Evolutionary conservation across 1,140 invertebrate genomes (phyloP).

Genomic region (Aphelinus atriplicis): DNA sequence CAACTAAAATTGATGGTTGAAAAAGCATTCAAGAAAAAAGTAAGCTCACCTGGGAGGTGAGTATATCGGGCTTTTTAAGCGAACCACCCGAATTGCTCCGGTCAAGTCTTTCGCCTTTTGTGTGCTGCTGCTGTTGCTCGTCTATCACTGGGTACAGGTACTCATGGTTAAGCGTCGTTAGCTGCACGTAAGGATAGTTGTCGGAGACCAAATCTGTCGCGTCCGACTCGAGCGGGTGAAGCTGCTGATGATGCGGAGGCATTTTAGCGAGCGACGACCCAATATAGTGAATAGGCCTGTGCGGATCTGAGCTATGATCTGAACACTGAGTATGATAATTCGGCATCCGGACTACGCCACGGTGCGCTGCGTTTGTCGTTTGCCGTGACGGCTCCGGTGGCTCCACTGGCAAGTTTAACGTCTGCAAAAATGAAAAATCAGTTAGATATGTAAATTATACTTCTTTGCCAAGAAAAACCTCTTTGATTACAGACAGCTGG

Average conservation of each 20-base stretch:
- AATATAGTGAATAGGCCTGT: slow-evolving; percentile 58
- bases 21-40: neutral
- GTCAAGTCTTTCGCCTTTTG: slow-evolving; percentile 62
- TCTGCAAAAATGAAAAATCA: slow-evolving; percentile 66
- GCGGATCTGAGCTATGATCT: slow-evolving; percentile 53
- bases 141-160: slow-evolving; percentile 85
- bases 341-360: slow-evolving; percentile 51
- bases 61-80: slow-evolving; percentile 70
- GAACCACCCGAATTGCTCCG: slow-evolving; percentile 70
- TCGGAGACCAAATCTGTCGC: slow-evolving; percentile 64
- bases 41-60: slow-evolving; percentile 61
- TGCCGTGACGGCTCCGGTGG: slow-evolving; percentile 72
- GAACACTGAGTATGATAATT: slow-evolving; percentile 58
- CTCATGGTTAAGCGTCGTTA: slow-evolving; percentile 81
- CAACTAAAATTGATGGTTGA: neutral
- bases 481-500: no score
- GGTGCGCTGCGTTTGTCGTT: slow-evolving; percentile 70
- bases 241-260: slow-evolving; percentile 47
- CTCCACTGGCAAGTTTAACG: slow-evolving; percentile 82
- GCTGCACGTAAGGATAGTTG: slow-evolving; percentile 86
- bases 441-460: slow-evolving; percentile 14
- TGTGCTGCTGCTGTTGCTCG: slow-evolving; percentile 56
- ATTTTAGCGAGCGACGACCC: slow-evolving; percentile 48
- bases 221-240: slow-evolving; percentile 41
- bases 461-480: no score